phyloP scores from a whole-genome alignment of 2,797 vertebrate species.

The Scomberomorus guttatus region DNA sequence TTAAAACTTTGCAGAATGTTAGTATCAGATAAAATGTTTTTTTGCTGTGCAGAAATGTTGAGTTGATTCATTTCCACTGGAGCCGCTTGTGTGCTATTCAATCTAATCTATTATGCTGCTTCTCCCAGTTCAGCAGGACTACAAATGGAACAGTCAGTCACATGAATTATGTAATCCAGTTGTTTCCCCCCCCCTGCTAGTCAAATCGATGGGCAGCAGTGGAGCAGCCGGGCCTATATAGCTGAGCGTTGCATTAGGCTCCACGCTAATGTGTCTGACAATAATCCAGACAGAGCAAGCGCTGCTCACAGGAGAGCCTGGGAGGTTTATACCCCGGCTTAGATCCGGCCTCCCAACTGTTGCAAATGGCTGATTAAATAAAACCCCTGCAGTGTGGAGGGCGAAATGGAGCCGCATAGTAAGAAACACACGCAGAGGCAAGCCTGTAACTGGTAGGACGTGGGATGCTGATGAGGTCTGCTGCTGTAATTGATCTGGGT shows the following conservation, averaged over 20 bases:
- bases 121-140: constrained; percentile 23
- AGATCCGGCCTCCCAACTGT: constrained; percentile 64
- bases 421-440: constrained; percentile 35
- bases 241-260: constrained; percentile 66
- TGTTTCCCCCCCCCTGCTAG: constrained; percentile 50
- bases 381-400: constrained; percentile 47
- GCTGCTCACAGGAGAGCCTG: constrained; percentile 56
- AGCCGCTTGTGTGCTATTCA: background rate
- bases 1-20: background rate
- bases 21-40: background rate
- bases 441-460: constrained; percentile 40
- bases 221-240: constrained; percentile 43
- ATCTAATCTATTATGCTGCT: background rate
- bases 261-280: constrained; percentile 68
- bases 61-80: background rate
- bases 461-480: constrained; percentile 66
- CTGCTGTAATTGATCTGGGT: constrained; percentile 65
- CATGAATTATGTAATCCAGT: constrained; percentile 82
- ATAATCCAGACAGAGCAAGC: constrained; percentile 64
- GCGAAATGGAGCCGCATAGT: constrained; percentile 37
- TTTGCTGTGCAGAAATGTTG: background rate
- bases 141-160: constrained; percentile 59
- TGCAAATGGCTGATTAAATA: constrained; percentile 66
- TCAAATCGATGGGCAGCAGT: constrained; percentile 70
- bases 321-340: constrained; percentile 54